Evolutionary conservation across 2,113 vertebrate species (phyloP), one percentile per base, ranked within the genome.

Genomic region (Sebastes fasciatus): DNA sequence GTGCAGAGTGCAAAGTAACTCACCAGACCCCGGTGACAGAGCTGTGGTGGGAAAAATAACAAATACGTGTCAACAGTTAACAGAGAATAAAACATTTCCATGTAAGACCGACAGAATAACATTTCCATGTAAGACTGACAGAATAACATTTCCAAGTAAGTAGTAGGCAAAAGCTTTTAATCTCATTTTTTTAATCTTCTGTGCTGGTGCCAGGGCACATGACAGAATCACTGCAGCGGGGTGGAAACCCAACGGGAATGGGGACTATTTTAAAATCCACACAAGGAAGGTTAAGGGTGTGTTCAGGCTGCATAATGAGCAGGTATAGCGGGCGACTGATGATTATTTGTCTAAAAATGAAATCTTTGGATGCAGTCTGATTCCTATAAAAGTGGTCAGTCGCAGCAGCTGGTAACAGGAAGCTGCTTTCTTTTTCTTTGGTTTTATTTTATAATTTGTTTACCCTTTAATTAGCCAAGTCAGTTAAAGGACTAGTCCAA

Each of bases 21-120:
- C 93, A 99, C 98, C 98, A 79, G 97, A 94, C 85, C 96, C 97
- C 48, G 96, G 94, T n/a, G 97, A 94, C 73, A 98, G 95, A 88
- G 95, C 98, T 99, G 93, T 71, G 58, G 69, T 82, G 43, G 69
- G 13, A 1, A 65, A n/a, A 11, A 65, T 9, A 55, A 6, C 5
- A 79, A 80, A 72, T 19, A 26, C 34, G n/a, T n/a, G 85, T 89
- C 75, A 90, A 78, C 51, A 58, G 23, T 82, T 62, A 85, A 7
- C 42, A 2, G 1, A 54, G 65, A 60, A 68, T 16, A 51, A 81
- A 86, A 62, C 70, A 70, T 67, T 75, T 58, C 26, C 60, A 71
- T 42, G 67, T 14, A 58, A 43, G 9, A 52, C 11, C 42, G 49
- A 40, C 23, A 64, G 54, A 57, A 60, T n/a, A 68, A 80, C 16